Conservation (phyloP, 1,140 invertebrate genomes). For the Anadara kagoshimensis region DNA sequence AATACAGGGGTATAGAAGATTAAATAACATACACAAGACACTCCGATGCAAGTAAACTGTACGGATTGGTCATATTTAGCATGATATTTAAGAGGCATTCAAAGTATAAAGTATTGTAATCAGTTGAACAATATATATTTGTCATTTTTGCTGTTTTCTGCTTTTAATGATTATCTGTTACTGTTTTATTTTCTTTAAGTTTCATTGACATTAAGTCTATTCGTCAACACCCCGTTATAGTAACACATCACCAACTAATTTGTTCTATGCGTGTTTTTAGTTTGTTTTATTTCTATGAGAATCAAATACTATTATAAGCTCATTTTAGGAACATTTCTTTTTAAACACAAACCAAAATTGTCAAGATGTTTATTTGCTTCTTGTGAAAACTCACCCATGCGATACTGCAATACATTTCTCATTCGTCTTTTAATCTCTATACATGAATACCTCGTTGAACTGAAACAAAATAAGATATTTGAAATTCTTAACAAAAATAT, state of each 20-base stretch:
- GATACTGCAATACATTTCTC: slow-evolving; percentile 3
- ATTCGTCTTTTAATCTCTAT: slow-evolving; percentile 3
- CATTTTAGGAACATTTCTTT: not conserved
- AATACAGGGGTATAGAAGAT: no score
- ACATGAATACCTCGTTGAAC: slow-evolving; percentile 8
- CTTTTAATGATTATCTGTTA: not conserved
- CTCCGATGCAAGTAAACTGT: no score
- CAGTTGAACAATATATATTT: no score
- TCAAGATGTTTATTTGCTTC: not conserved
- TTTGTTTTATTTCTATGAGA: no score
- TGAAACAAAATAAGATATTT: not conserved
- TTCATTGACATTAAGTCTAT: not conserved
- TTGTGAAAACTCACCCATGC: slow-evolving; percentile 1
- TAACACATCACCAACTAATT: not conserved
- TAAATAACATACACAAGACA: no score
- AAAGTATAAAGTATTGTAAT: no score
- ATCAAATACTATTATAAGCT: not conserved
- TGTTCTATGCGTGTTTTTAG: not conserved
- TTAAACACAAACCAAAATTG: not conserved
- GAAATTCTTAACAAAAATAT: not conserved
- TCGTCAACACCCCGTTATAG: not conserved
- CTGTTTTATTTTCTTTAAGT: not conserved
- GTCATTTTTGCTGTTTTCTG: no score
- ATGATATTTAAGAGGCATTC: no score
- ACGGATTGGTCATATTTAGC: no score